Evolutionary conservation across 2,797 vertebrate genomes (phyloP).

Genomic region (Tapera naevia): DNA sequence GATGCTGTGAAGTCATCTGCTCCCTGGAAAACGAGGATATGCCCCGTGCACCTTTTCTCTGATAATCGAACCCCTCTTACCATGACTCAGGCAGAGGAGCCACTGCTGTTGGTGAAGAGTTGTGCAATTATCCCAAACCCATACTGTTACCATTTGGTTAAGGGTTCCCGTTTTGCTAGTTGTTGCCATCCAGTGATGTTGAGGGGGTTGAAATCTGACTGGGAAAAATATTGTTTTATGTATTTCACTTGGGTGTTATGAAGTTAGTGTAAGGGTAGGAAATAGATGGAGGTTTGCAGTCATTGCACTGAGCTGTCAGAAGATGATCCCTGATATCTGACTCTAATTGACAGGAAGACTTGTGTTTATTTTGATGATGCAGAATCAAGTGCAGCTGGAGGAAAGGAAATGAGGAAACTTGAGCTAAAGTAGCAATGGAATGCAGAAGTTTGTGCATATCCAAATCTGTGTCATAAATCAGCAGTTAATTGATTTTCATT

Average conservation of each 20-base stretch:
- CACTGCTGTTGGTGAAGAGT: not conserved
- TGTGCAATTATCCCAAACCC: not conserved
- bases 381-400: slow-evolving; percentile 24
- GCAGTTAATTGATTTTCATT: not conserved
- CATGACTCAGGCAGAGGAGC: fast-evolving
- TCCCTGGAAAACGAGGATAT: not conserved
- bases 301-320: not conserved
- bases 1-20: not conserved
- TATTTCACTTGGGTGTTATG: not conserved
- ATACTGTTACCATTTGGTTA: not conserved
- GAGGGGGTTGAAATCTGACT: not conserved
- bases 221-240: not conserved
- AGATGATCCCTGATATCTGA: not conserved
- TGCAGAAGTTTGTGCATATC: not conserved
- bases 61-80: not conserved
- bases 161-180: not conserved
- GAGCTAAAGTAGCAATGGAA: not conserved
- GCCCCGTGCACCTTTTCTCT: not conserved
- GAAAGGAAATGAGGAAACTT: not conserved
- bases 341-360: slow-evolving; percentile 8
- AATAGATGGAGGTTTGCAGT: not conserved
- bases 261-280: not conserved
- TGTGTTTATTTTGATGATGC: not conserved
- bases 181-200: not conserved
- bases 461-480: slow-evolving; percentile 11